Evolutionary conservation across 2,888 invertebrate species (phyloP), one percentile per base, ranked within the genome.

Genomic region (Copidosoma aretas): DNA sequence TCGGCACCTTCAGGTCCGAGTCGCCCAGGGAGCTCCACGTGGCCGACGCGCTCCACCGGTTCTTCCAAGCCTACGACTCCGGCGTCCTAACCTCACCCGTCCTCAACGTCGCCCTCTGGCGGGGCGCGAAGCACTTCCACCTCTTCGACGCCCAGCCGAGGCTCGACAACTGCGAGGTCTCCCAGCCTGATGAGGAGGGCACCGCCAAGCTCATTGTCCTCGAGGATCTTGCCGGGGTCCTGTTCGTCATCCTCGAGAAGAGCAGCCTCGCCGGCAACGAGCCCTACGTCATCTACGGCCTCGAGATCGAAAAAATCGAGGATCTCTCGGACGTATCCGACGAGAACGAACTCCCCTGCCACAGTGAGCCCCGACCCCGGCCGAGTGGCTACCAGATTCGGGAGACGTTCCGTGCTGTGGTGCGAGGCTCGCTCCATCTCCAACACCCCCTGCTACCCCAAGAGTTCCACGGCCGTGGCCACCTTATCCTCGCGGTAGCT

Each of bases 101-200:
- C 2, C 54, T 83, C 39, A 80, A 81, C 58, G 71, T 81, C 5
- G 80, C 82, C 0, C 79, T 83, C 22, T 83, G 83, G 83, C 77
- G 73, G 46, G 76, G 76, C 2, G 43, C 70, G 0, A 73, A 71
- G 17, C 68, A 72, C 41, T 82, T 75, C 54, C 77, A 79, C 32
- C 73, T 83, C 1, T 84, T 84, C 60, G 83, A 83, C 22, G 80
- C 77, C 0, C 82, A 82, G 32, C 68, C 79, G 0, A 75, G 83
- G 43, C 73, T 72, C 10, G 76, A 79, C 3, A 71, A 73, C 54
- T 77, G 79, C 32, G 73, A 77, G 10, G 75, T 81, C 1, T 71
- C 68, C 1, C 60, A 68, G 0, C 24, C 53, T 10, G 32, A 60
- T 0, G 71, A 68, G 1, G 63, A 64, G 8, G 80, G 77, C 10